phyloP scores from a whole-genome alignment of 2,888 invertebrate species.

The Spialia ferax region DNA sequence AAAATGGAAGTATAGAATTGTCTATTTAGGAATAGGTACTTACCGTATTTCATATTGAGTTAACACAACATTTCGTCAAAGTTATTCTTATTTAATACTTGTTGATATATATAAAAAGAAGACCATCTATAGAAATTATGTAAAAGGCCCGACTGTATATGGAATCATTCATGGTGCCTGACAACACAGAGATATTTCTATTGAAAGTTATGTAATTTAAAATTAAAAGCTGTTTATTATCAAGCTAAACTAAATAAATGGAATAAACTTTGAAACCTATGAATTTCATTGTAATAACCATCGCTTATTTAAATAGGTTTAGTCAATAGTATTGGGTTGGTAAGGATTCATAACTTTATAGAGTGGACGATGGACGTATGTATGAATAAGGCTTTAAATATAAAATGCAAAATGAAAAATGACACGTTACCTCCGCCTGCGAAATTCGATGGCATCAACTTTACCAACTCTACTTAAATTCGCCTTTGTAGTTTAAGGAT shows the following conservation, averaged over 20 bases:
- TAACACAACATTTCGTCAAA: slow-evolving; percentile 27
- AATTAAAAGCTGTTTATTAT: too few species aligned
- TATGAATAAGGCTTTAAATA: slow-evolving; percentile 33
- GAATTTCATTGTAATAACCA: too few species aligned
- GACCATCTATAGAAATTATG: too few species aligned
- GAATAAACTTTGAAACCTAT: too few species aligned
- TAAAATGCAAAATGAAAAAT: slow-evolving; percentile 32
- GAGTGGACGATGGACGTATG: slow-evolving; percentile 33
- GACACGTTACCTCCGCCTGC: slow-evolving; percentile 42
- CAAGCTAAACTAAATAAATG: too few species aligned
- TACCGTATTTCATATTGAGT: slow-evolving; percentile 22
- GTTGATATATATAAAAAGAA: slow-evolving; percentile 23
- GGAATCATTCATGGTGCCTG: too few species aligned
- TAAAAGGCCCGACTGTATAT: too few species aligned
- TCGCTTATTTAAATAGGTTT: too few species aligned
- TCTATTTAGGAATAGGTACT: slow-evolving; percentile 21
- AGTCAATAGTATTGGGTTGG: too few species aligned
- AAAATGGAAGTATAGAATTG: slow-evolving; percentile 18
- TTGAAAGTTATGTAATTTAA: too few species aligned
- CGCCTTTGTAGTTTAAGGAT: slow-evolving; percentile 46
- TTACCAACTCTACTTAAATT: slow-evolving; percentile 44
- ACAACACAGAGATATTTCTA: too few species aligned
- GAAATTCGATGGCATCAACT: slow-evolving; percentile 45
- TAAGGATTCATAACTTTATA: slow-evolving; percentile 33
- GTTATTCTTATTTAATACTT: slow-evolving; percentile 18